Evolutionary conservation across 2,888 invertebrate genomes (phyloP), one percentile per base, ranked within the genome.

Genomic region (Pandemis cinnamomeana): DNA sequence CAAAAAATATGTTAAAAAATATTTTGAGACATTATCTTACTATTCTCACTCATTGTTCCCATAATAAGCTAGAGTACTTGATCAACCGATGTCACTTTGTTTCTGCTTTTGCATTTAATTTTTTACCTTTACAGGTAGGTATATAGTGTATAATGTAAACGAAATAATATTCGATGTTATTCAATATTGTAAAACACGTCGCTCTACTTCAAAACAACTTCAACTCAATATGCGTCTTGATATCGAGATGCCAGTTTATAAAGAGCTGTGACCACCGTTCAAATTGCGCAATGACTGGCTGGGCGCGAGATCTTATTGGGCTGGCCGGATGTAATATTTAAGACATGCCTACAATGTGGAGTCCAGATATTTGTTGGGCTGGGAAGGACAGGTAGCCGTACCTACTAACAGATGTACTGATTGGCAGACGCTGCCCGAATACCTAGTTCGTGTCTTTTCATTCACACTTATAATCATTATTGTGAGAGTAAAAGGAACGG

Each of bases 321-420:
- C 48, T 64, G 64, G 64, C n/a, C 48, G n/a, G 3, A 48, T 64
- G 64, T 64, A 64, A 64, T 64, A 64, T 64, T 64, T 36, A 64
- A 64, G 64, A 48, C 48, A 7, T 64, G 64, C 11, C 4, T 11
- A 58, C 58, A 58, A 27, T 58, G 11, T 58, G 5, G 58, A 58
- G 27, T 46, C 64, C n/a, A 20, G 20, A 64, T 64, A 48, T 64
- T 27, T 64, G 64, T 8, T 48, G 36, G 7, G 36, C 13, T 48
- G 36, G 7, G 48, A 36, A 46, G 13, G 7, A 36, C 48, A 64
- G 2, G 27, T 27, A 8, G 11, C 11, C 48, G 8, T 44, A 36
- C 4, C 27, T 36, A 36, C 27, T 36, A 36, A 36, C 27, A 36
- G 27, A 36, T 36, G 27, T 36, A 36, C 27, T 36, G 27, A 36